A percentile compares a stretch with the other conserved stretches of the same genome.
Conservation (phyloP, 2,113 vertebrate genomes). For the Cyrtonyx montezumae region DNA sequence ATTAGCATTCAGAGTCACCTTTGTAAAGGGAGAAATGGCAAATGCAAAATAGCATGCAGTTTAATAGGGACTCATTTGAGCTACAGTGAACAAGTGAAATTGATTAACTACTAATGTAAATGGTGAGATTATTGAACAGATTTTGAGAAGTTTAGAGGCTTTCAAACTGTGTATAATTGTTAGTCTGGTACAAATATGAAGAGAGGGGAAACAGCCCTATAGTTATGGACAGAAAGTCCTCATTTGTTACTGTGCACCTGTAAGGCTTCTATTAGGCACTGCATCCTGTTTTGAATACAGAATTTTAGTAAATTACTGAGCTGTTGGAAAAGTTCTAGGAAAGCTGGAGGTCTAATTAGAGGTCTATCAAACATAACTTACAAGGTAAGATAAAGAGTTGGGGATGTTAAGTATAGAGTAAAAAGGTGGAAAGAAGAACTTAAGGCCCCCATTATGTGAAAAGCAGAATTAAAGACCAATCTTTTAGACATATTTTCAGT, state of each 20-base stretch:
- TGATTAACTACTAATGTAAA: neutral
- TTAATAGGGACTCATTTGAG: neutral
- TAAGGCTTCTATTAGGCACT: neutral
- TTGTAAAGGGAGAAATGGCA: neutral
- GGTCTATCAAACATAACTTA: neutral
- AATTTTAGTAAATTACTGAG: neutral
- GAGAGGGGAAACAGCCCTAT: neutral
- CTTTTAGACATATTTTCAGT: neutral
- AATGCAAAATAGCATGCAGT: neutral
- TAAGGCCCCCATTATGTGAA: neutral
- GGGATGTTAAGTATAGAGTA: neutral
- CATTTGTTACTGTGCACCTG: neutral
- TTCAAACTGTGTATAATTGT: neutral
- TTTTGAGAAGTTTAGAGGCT: neutral
- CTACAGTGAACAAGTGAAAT: neutral
- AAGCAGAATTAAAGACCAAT: neutral
- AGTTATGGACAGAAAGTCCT: neutral
- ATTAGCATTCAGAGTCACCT: neutral
- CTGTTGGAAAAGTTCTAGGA: neutral
- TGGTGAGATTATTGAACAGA: neutral
- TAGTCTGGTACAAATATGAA: neutral
- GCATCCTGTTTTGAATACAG: neutral
- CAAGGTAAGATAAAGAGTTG: neutral
- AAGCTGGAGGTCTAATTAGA: neutral
- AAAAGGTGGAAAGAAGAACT: neutral